phyloP scores from a whole-genome alignment of 2,113 vertebrate species.

The Grantiella picta region DNA sequence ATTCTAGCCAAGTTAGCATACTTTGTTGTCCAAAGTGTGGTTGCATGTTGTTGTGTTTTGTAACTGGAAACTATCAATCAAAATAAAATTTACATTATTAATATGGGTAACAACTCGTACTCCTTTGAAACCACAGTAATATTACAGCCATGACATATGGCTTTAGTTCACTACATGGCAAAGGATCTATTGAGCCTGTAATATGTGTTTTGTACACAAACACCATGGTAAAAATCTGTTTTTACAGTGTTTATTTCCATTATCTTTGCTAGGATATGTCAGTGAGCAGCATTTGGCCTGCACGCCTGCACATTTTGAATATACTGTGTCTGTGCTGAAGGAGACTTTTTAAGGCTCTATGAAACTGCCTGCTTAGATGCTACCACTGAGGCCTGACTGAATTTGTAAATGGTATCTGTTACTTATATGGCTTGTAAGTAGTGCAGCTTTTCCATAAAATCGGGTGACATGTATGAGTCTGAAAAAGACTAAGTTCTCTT shows the following conservation, averaged over 20 bases:
- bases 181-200: background rate
- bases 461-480: background rate
- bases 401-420: background rate
- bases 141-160: background rate
- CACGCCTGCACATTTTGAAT: background rate
- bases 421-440: background rate
- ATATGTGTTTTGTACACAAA: background rate
- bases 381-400: background rate
- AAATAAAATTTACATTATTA: background rate
- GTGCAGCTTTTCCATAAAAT: background rate
- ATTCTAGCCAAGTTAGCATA: background rate
- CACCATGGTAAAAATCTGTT: background rate
- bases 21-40: background rate
- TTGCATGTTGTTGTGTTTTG: background rate
- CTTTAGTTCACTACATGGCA: background rate
- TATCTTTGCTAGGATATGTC: background rate
- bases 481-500: background rate
- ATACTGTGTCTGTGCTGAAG: background rate
- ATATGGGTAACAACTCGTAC: background rate
- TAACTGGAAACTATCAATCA: background rate
- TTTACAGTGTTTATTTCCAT: background rate
- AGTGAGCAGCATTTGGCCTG: background rate
- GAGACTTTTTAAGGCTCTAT: background rate
- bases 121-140: background rate
- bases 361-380: background rate